phyloP scores from a whole-genome alignment of 2,888 invertebrate species.

The Dasypolia templi region DNA sequence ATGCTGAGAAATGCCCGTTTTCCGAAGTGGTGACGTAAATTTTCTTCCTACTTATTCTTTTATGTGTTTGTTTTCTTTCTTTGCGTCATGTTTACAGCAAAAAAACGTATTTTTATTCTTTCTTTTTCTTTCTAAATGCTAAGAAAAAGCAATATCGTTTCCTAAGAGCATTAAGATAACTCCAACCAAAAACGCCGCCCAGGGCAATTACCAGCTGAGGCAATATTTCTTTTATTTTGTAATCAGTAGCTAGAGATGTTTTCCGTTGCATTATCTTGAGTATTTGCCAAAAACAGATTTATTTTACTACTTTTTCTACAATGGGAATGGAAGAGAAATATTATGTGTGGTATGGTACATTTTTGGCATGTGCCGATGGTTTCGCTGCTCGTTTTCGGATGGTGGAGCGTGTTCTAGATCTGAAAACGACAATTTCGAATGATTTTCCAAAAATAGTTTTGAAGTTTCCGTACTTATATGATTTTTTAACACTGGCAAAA shows the following conservation, averaged over 20 bases:
- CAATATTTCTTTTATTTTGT: slow-evolving; percentile 41
- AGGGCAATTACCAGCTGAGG: slow-evolving; percentile 20
- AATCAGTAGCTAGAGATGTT: slow-evolving; percentile 47
- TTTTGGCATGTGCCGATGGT: slow-evolving; percentile 39
- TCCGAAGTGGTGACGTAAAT: no score
- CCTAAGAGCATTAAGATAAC: slow-evolving; percentile 13
- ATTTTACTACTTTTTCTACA: slow-evolving; percentile 46
- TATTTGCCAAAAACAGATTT: slow-evolving; percentile 58
- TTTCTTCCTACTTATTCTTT: no score
- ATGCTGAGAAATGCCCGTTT: no score
- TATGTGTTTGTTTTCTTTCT: no score
- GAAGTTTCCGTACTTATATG: no score
- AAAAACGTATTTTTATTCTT: no score
- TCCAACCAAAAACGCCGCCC: slow-evolving; percentile 5
- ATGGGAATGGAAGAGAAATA: slow-evolving; percentile 18
- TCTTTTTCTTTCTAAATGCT: no score
- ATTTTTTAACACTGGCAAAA: no score
- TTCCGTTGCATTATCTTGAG: slow-evolving; percentile 54
- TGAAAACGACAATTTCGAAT: background rate
- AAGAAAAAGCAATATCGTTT: slow-evolving; percentile 18
- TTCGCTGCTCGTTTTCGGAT: slow-evolving; percentile 2
- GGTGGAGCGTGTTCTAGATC: background rate
- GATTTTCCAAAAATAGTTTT: no score
- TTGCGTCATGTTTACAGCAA: no score
- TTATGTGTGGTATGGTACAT: slow-evolving; percentile 15